phyloP scores from a whole-genome alignment of 2,113 vertebrate genomes.

The Rhodinocichla rosea region DNA sequence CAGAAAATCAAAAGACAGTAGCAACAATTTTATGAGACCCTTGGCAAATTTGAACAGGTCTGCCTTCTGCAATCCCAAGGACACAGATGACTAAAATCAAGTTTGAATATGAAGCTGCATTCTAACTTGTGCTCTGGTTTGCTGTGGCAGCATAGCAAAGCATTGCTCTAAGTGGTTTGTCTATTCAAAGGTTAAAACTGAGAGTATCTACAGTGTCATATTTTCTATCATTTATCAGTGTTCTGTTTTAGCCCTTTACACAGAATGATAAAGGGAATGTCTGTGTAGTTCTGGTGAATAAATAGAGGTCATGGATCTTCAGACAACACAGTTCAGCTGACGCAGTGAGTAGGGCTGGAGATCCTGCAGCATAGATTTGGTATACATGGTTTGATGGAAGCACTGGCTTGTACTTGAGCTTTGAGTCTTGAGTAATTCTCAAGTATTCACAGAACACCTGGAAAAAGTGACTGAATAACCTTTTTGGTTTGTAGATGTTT shows the following conservation, averaged over 20 bases:
- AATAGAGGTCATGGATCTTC: neutral
- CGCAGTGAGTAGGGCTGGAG: neutral
- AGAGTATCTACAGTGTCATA: rapidly evolving
- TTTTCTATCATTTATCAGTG: neutral
- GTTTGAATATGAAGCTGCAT: neutral
- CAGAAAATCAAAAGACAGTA: neutral
- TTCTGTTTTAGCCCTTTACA: neutral
- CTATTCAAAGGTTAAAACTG: neutral
- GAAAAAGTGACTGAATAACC: neutral
- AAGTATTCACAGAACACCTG: neutral
- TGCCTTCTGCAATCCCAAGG: neutral
- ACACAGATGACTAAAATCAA: neutral
- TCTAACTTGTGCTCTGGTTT: neutral
- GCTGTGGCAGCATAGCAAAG: neutral
- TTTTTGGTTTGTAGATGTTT: neutral
- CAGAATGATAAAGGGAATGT: neutral
- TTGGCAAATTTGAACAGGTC: neutral
- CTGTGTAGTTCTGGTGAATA: neutral
- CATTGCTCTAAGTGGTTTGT: neutral
- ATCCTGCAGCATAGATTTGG: neutral
- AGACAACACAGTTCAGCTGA: neutral
- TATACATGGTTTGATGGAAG: neutral
- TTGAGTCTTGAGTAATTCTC: neutral
- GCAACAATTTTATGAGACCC: neutral
- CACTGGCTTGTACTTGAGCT: neutral